phyloP scores from a whole-genome alignment of 1,140 invertebrate genomes.

The Anastatus disparis region DNA sequence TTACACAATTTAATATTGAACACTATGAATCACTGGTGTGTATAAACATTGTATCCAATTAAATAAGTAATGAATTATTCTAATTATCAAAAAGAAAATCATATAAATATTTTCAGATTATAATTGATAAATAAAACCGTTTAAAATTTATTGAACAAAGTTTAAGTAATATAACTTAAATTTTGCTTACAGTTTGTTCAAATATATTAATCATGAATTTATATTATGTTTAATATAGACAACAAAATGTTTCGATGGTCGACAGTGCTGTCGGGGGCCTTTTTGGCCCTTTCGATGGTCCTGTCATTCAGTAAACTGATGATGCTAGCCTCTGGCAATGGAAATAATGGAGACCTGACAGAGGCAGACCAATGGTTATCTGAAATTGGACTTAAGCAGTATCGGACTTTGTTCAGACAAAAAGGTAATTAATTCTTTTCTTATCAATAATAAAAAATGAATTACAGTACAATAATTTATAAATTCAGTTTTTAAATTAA shows the following conservation, averaged over 20 bases:
- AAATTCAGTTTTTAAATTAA: neutral
- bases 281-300: slow-evolving; percentile 64
- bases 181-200: neutral
- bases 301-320: slow-evolving; percentile 63
- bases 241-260: slow-evolving; percentile 66
- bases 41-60: no score
- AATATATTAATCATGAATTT: neutral
- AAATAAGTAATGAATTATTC: no score
- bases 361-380: slow-evolving; percentile 79
- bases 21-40: no score
- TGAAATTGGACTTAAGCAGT: slow-evolving; percentile 75
- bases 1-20: no score
- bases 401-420: slow-evolving; percentile 75
- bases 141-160: no score
- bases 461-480: no score
- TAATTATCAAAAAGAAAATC: neutral
- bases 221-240: slow-evolving; percentile 41
- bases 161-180: no score
- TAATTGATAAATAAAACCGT: no score
- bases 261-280: slow-evolving; percentile 63
- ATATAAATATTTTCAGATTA: neutral
- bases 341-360: slow-evolving; percentile 66
- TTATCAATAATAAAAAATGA: neutral
- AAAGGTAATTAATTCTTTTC: slow-evolving; percentile 69
- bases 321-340: slow-evolving; percentile 60